Evolutionary conservation across 2,113 vertebrate genomes (phyloP).

Genomic region (Ophthalmolycus amberensis): DNA sequence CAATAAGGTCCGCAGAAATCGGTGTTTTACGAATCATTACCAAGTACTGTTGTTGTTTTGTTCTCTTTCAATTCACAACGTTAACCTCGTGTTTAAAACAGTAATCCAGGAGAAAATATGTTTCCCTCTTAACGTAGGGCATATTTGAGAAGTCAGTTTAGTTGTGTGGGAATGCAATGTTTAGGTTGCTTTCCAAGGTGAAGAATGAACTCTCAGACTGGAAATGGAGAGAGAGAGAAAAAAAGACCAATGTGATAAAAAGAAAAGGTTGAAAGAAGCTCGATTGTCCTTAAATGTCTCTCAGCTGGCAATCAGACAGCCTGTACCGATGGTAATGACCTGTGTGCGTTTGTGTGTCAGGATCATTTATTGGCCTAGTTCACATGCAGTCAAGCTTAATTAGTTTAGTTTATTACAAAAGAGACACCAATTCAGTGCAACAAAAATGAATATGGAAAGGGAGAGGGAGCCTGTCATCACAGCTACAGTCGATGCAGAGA

Average conservation of each 20-base stretch:
- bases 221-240: neutral
- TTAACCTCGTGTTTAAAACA: too few species aligned
- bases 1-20: too few species aligned
- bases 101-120: too few species aligned
- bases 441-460: neutral
- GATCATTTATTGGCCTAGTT: slow-evolving; percentile 33
- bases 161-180: neutral
- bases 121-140: too few species aligned
- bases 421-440: slow-evolving; percentile 19
- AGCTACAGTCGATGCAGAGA: neutral
- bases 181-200: neutral
- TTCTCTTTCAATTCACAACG: too few species aligned
- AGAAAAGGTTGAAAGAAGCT: neutral
- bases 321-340: neutral
- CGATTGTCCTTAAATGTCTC: neutral
- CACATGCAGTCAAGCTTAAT: slow-evolving; percentile 22
- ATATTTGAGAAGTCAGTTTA: too few species aligned
- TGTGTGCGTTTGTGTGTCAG: neutral
- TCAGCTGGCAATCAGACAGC: neutral
- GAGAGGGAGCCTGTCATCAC: neutral
- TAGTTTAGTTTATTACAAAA: slow-evolving; percentile 21
- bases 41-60: too few species aligned
- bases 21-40: too few species aligned
- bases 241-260: neutral
- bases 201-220: neutral